Conservation (phyloP, 2,797 vertebrate genomes). For the Mus caroli region DNA sequence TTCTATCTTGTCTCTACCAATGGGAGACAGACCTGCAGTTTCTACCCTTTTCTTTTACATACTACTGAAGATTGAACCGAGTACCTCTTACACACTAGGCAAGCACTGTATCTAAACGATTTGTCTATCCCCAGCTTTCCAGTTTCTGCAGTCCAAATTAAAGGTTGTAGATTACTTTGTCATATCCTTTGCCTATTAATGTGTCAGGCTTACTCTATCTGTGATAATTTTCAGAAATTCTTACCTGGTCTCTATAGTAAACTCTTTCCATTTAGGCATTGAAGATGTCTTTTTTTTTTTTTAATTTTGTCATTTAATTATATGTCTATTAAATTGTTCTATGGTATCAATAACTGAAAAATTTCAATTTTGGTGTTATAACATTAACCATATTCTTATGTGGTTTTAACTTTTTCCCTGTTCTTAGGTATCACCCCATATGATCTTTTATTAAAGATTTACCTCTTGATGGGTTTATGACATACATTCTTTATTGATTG, state of each 20-base stretch:
- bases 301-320: background rate
- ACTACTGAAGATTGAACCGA: background rate
- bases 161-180: constrained; percentile 37
- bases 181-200: background rate
- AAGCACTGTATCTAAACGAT: background rate
- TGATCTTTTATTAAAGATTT: constrained; percentile 60
- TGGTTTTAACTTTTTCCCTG: background rate
- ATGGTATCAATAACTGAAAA: constrained; percentile 34
- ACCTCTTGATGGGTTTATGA: constrained; percentile 51
- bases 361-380: constrained; percentile 29
- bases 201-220: background rate
- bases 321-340: constrained; percentile 34
- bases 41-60: background rate
- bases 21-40: background rate
- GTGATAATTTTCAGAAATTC: constrained; percentile 36
- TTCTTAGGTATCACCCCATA: background rate
- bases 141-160: constrained; percentile 14
- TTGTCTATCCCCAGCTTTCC: background rate
- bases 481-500: constrained; percentile 29
- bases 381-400: constrained; percentile 13
- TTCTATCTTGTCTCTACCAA: background rate
- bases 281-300: no score
- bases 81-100: background rate
- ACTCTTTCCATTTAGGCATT: background rate
- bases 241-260: constrained; percentile 23